Evolutionary conservation across 2,888 invertebrate genomes (phyloP).

Genomic region (Drosophila greeni): DNA sequence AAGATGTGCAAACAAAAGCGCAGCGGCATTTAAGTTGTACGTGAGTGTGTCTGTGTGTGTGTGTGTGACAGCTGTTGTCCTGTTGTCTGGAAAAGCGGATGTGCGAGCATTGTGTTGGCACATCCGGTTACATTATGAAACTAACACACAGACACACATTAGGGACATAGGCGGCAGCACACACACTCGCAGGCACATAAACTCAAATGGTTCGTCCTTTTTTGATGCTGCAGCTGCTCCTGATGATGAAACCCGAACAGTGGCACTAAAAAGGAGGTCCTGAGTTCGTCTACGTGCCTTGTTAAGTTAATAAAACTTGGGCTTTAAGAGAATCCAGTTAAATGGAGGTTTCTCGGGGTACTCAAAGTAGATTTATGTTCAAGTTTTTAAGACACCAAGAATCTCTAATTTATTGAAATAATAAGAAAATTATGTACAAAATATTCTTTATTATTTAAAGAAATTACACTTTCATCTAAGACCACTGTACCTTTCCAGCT

Average conservation of each 20-base stretch:
- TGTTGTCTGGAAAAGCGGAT: constrained; percentile 69
- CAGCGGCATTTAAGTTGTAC: constrained; percentile 44
- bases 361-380: not conserved
- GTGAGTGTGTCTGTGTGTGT: constrained; percentile 29
- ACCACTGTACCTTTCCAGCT: constrained; percentile 6
- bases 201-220: constrained; percentile 60
- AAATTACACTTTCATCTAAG: not conserved
- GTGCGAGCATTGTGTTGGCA: constrained; percentile 73
- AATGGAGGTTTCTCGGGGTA: not conserved
- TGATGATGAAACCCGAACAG: constrained; percentile 35
- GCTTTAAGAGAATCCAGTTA: constrained; percentile 2
- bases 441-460: not conserved
- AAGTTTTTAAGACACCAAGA: not conserved
- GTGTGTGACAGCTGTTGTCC: constrained; percentile 69
- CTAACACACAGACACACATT: constrained; percentile 50
- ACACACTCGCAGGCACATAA: constrained; percentile 37
- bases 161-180: constrained; percentile 12
- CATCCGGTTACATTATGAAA: constrained; percentile 72
- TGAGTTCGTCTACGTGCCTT: constrained; percentile 7
- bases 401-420: too few relatives aligned
- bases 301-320: constrained; percentile 8
- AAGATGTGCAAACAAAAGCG: constrained; percentile 69
- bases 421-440: not conserved
- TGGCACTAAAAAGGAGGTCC: constrained; percentile 18
- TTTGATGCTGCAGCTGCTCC: constrained; percentile 38